Evolutionary conservation across 1,140 invertebrate species (phyloP), one percentile per base, ranked within the genome.

Genomic region (Brachystomella parvula): DNA sequence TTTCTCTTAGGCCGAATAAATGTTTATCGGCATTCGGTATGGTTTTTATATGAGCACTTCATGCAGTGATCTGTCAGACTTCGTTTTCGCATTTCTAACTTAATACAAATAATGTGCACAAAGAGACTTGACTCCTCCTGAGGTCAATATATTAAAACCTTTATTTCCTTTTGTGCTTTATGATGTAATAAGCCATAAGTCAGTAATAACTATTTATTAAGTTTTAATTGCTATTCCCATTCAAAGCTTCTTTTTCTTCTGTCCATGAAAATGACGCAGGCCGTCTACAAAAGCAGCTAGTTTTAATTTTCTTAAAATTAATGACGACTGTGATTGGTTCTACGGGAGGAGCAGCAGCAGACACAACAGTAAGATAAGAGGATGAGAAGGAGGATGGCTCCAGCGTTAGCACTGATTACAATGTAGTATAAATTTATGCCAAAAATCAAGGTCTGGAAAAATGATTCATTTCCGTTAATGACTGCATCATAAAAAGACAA

Each of bases 351-450:
- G n/a, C 30, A 24, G 31, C 24, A 62, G 21, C 61, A 61, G 1
- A 63, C 29, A 31, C 60, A 67, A 17, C 59, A 63, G 19, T 26
- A 62, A 2, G 47, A 26, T 6, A 63, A 21, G 26, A 57, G 31
- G 6, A 67, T 12, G 30, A 67, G 39, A 31, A 47, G 28, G 21
- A 67, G n/a, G 2, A 59, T 28, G n/a, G 63, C 2, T 19, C 44
- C 21, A 30, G 35, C 30, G 44, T 67, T 58, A 47, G 39, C 15
- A 29, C 29, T 19, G 21, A 62, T n/a, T 6, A 44, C 29, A 28
- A 63, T 56, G 21, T 63, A 67, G 21, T 62, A 63, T 0, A 33
- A 44, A 29, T 63, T 31, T 26, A 67, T 17, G 30, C 31, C 61
- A 2, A 21, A 30, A n/a, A 67, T 56, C 2, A 67, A 17, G 15